These are phyloP conservation scores for Oryzias curvinotus DNA, from an alignment of 2,113 vertebrate species.

Conservation along the genomic window DNA sequence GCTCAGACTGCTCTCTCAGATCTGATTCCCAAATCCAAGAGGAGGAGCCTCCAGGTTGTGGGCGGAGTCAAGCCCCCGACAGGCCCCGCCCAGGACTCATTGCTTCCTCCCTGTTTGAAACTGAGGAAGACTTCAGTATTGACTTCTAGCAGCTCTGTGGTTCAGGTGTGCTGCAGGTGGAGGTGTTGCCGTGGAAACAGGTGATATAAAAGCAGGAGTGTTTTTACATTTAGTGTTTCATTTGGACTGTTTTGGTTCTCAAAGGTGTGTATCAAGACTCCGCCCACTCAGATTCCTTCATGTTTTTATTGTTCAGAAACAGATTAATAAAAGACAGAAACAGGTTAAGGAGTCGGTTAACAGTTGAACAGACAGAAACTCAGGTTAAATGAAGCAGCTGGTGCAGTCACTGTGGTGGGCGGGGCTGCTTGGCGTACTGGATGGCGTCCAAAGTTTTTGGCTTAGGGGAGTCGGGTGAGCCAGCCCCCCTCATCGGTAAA, in stretches of 20 bases:
- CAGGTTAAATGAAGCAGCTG: conserved; percentile 4
- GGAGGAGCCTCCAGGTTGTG: not conserved
- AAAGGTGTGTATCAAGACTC: not conserved
- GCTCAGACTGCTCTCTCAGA: conserved; percentile 71
- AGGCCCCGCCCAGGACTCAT: conserved; percentile 10
- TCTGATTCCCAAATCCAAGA: not conserved
- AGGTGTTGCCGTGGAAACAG: too few relatives aligned
- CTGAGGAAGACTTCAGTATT: conserved; percentile 78
- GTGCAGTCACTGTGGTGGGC: conserved; percentile 30
- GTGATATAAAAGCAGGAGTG: too few relatives aligned
- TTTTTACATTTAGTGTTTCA: too few relatives aligned
- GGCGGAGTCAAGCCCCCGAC: not conserved
- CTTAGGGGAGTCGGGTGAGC: conserved; percentile 92
- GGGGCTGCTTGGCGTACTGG: conserved; percentile 87
- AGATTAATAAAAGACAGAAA: not conserved
- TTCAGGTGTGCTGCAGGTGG: not conserved
- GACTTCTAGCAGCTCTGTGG: conserved; percentile 30
- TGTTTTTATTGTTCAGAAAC: conserved; percentile 32
- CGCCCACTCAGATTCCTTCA: not conserved
- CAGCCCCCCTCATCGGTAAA: conserved; percentile 94
- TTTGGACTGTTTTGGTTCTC: too few relatives aligned
- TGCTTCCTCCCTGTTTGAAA: conserved; percentile 76
- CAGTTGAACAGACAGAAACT: not conserved
- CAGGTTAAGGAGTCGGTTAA: not conserved
- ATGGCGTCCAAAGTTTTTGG: conserved; percentile 90